Evolutionary conservation across 2,888 invertebrate genomes (phyloP).

Genomic region (Catocala nupta): DNA sequence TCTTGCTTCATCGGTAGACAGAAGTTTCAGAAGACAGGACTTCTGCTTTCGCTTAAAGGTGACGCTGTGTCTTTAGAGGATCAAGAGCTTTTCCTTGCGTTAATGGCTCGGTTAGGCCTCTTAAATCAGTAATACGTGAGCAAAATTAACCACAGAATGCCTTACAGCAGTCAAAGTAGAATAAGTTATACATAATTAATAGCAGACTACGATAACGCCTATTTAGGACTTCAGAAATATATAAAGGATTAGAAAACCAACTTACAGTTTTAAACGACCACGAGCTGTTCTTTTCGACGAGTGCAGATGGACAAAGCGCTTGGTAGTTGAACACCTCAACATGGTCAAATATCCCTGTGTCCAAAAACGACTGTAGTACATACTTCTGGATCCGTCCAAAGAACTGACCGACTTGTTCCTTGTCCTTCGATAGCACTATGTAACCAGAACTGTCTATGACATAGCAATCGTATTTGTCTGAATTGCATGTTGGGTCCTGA

Average conservation of each 20-base stretch:
- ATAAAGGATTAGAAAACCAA: background rate
- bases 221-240: too few relatives aligned
- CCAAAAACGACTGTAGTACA: constrained; percentile 92
- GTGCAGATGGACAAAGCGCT: constrained; percentile 88
- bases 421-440: constrained; percentile 90
- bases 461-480: constrained; percentile 92
- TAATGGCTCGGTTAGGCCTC: too few relatives aligned
- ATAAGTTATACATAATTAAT: too few relatives aligned
- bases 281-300: constrained; percentile 59
- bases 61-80: too few relatives aligned
- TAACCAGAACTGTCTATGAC: constrained; percentile 97
- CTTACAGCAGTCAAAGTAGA: too few relatives aligned
- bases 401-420: constrained; percentile 92
- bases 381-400: constrained; percentile 91
- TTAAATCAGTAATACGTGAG: too few relatives aligned
- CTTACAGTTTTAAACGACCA: constrained; percentile 70
- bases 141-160: too few relatives aligned
- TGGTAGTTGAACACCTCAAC: constrained; percentile 95
- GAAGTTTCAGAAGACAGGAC: too few relatives aligned
- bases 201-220: too few relatives aligned
- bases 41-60: too few relatives aligned
- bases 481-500: constrained; percentile 78
- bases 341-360: constrained; percentile 90
- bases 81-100: too few relatives aligned
- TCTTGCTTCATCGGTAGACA: too few relatives aligned